Conservation (phyloP, 92 coral and sea anemone genomes). For the Zoanthus solanderi region DNA sequence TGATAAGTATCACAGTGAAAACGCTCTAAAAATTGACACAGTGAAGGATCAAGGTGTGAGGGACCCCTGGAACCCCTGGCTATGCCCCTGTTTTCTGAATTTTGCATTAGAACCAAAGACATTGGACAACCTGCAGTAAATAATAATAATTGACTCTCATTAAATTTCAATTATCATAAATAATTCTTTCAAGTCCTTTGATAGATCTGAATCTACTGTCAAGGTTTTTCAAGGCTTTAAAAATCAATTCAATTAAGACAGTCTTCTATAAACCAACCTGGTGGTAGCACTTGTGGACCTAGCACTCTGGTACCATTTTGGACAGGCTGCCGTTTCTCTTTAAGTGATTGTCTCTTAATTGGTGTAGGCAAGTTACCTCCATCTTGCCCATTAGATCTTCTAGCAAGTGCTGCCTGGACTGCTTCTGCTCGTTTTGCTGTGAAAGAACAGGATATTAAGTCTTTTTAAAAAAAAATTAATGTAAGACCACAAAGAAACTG, state of each 20-base stretch:
- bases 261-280: background rate
- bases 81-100: too few relatives aligned
- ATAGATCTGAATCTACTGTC: too few relatives aligned
- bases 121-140: too few relatives aligned
- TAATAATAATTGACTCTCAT: too few relatives aligned
- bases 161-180: too few relatives aligned
- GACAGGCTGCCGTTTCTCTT: slow-evolving; percentile 77
- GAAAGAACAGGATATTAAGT: background rate
- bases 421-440: slow-evolving; percentile 85
- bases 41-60: too few relatives aligned
- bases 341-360: slow-evolving; percentile 95
- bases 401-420: slow-evolving; percentile 83
- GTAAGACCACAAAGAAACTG: too few relatives aligned
- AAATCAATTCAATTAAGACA: background rate
- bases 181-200: too few relatives aligned
- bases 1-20: too few relatives aligned
- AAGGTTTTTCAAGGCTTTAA: background rate
- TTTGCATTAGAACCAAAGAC: too few relatives aligned
- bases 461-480: background rate
- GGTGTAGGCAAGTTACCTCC: slow-evolving; percentile 87
- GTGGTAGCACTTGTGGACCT: slow-evolving; percentile 8
- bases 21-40: too few relatives aligned
- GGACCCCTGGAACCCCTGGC: too few relatives aligned
- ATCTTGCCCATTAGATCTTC: slow-evolving; percentile 64
- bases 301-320: slow-evolving; percentile 77